Percentiles rank a stretch among this genome's conserved stretches.
Conservation (phyloP, 2,888 invertebrate genomes). For the Leucoma salicis region DNA sequence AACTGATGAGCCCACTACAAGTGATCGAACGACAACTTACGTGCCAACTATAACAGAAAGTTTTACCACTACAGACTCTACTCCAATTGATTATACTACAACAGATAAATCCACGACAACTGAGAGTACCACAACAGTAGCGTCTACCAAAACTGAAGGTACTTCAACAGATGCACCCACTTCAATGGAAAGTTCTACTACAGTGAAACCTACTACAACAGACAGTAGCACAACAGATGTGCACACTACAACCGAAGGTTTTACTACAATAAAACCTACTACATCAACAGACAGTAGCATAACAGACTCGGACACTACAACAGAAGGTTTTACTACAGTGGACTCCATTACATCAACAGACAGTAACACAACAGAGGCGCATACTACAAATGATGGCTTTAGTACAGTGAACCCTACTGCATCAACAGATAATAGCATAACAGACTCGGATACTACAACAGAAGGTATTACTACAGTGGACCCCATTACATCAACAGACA, state of each 20-base stretch:
- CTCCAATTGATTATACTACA: neutral
- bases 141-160: neutral
- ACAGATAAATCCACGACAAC: neutral
- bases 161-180: neutral
- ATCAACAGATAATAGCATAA: neutral
- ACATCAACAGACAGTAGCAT: neutral
- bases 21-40: neutral
- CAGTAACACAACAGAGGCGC: neutral
- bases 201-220: neutral
- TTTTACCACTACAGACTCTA: neutral
- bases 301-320: neutral
- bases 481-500: neutral
- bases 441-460: neutral
- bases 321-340: constrained; percentile 2
- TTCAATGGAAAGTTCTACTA: neutral
- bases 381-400: neutral
- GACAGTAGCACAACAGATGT: neutral
- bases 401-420: constrained; percentile 3
- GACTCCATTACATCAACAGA: neutral
- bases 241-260: neutral
- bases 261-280: neutral
- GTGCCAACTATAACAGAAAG: neutral
- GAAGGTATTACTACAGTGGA: neutral
- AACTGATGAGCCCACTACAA: neutral
- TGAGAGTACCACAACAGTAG: neutral